Conservation (phyloP, 1,140 invertebrate genomes). For the Drosophila oshimai region DNA sequence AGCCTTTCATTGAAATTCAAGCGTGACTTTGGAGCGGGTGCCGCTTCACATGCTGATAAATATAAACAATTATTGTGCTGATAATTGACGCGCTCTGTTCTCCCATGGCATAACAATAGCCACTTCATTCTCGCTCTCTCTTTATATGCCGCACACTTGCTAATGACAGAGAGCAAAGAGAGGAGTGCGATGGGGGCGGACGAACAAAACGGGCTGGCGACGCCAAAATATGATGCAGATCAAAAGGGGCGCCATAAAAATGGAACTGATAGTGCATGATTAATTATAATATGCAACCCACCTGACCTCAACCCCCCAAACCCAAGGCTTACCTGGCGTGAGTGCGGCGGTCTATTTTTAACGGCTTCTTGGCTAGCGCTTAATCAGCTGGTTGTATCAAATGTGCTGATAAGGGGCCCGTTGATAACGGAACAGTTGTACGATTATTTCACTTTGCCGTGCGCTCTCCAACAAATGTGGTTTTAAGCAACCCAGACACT, state of each 20-base stretch:
- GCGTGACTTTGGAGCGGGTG: conserved; percentile 64
- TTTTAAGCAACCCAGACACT: background rate
- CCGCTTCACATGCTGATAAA: conserved; percentile 55
- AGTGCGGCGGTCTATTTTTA: conserved; percentile 21
- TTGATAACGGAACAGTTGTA: conserved; percentile 56
- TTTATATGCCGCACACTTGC: conserved; percentile 31
- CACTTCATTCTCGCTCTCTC: background rate
- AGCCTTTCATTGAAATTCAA: conserved; percentile 60
- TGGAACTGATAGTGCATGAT: conserved; percentile 27
- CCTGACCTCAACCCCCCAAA: conserved; percentile 11
- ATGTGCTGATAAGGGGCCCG: conserved; percentile 47
- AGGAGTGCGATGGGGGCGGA: background rate
- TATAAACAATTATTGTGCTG: conserved; percentile 73
- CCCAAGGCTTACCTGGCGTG: conserved; percentile 14
- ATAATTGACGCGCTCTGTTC: conserved; percentile 59
- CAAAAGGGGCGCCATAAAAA: background rate
- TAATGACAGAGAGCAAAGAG: conserved; percentile 1
- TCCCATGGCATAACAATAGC: conserved; percentile 39
- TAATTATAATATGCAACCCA: conserved; percentile 20
- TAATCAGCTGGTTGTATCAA: conserved; percentile 60
- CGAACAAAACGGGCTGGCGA: background rate
- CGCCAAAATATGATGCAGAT: conserved; percentile 35
- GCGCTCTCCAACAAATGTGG: background rate
- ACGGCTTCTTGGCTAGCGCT: conserved; percentile 2
- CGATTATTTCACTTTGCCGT: conserved; percentile 37